Conservation (phyloP, 2,113 vertebrate species). For the Nymphicus hollandicus region DNA sequence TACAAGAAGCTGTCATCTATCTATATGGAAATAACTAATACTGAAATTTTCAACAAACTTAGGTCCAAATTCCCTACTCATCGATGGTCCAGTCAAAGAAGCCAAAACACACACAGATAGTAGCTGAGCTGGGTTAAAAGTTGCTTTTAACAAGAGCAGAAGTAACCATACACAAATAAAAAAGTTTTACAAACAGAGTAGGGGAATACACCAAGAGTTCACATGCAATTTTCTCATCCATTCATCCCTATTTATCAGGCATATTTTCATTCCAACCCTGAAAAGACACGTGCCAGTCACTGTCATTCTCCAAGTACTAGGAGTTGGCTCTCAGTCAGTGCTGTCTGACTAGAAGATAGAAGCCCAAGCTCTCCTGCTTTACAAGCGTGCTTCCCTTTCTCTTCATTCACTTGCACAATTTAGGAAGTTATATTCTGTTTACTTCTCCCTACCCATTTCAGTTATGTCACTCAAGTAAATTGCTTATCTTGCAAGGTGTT, state of each 20-base stretch:
- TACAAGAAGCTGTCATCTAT: background rate
- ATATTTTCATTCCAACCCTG: background rate
- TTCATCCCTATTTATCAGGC: accelerated
- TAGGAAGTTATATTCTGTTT: background rate
- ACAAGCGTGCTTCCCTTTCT: accelerated
- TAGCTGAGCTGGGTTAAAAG: background rate
- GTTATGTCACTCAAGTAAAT: background rate
- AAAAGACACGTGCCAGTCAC: background rate
- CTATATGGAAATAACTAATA: background rate
- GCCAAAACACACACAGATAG: background rate
- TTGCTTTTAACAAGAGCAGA: background rate
- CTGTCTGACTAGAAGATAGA: background rate
- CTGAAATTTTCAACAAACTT: background rate
- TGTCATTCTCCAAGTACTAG: background rate
- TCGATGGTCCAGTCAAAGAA: background rate
- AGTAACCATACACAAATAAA: background rate
- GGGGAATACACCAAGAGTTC: background rate
- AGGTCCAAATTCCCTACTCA: background rate
- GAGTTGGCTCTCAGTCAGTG: background rate
- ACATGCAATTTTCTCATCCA: background rate
- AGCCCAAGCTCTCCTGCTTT: background rate
- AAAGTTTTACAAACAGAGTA: background rate
- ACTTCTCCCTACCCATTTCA: background rate
- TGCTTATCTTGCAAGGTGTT: background rate
- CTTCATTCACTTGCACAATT: background rate